Evolutionary conservation across 2,113 vertebrate species (phyloP).

Genomic region (Bucco capensis): DNA sequence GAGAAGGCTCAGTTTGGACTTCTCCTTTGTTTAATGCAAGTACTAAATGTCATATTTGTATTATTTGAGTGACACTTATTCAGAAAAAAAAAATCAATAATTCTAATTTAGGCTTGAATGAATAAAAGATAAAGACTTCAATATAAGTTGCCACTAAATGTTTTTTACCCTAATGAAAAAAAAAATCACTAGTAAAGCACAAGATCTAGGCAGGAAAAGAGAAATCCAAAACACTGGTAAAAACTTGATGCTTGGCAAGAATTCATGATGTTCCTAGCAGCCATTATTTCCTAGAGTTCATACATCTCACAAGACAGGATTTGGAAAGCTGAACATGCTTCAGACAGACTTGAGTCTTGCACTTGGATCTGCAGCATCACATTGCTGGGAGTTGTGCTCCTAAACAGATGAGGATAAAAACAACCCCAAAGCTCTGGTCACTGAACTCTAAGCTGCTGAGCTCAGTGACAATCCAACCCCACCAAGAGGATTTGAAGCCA

Average conservation of each 20-base stretch:
- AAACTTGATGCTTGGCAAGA: neutral
- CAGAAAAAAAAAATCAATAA: neutral
- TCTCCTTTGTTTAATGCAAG: neutral
- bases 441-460: rapidly evolving
- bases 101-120: neutral
- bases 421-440: neutral
- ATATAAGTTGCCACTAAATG: neutral
- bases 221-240: neutral
- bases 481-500: neutral
- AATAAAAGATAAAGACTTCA: neutral
- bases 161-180: neutral
- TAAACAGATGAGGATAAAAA: rapidly evolving
- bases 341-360: neutral
- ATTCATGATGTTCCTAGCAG: neutral
- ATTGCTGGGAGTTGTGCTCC: neutral
- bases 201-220: neutral
- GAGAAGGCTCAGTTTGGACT: neutral
- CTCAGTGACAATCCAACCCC: neutral
- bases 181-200: neutral
- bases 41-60: neutral
- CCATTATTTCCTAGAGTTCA: neutral
- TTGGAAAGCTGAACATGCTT: neutral
- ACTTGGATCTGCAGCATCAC: neutral
- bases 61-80: neutral
- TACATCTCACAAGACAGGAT: neutral